Evolutionary conservation across 2,888 invertebrate genomes (phyloP), one percentile per base, ranked within the genome.

Genomic region (Dysmachus trigonus): DNA sequence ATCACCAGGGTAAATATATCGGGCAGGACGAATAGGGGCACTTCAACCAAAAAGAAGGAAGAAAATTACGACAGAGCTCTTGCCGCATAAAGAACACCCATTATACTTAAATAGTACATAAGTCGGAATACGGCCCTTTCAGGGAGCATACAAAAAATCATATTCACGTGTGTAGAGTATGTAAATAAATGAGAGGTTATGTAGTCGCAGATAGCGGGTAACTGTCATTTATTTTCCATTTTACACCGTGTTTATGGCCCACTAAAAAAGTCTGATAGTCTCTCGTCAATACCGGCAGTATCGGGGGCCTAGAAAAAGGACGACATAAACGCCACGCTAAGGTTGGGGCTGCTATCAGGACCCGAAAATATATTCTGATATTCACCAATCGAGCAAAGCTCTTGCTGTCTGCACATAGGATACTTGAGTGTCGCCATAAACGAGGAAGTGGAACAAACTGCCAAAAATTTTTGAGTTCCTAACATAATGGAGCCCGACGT

Each of bases 211-310:
- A 83, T 83, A 83, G 83, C 83, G 83, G 30, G 83, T 83, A 83
- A 72, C 71, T 83, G 83, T 83, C 83, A 83, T 83, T 83, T 87
- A 87, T 87, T 87, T 87, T 87, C 85, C 87, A 86, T 87, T 87
- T 87, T 87, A 87, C 87, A 87, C 72, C 86, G 87, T 87, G 87
- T 87, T 87, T 87, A 87, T 87, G 77, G 72, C 71, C 85, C 79
- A 87, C 77, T 87, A 87, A 87, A 87, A 86, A 87, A 53, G 86
- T 86, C 87, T 87, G 87, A 87, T 87, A 87, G 87, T 86, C 86
- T 87, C 74, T 53, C 83, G 86, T 86, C 83, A 83, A 83, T 83
- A 83, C 72, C 27, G 72, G 22, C 27, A 83, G 83, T 83, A 83
- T 83, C 83, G 72, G 38, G 83, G 15, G 13, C 72, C 41, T 72